Evolutionary conservation across 92 coral and sea anemone species (phyloP).

Genomic region (Micromussa lordhowensis): DNA sequence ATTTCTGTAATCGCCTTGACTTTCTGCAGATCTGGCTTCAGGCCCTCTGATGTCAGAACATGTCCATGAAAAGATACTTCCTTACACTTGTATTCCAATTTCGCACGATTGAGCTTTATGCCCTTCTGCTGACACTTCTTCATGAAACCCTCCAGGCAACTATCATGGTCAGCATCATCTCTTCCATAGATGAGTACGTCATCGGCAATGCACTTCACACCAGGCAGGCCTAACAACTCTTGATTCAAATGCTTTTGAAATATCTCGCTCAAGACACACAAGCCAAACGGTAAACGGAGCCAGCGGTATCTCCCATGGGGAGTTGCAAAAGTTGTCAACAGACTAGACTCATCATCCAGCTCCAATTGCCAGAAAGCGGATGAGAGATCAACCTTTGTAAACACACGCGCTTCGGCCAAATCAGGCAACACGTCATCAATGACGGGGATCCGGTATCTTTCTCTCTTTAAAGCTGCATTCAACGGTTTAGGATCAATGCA

Average conservation of each 20-base stretch:
- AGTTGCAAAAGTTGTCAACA: constrained; percentile 22
- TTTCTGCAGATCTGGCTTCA: no score
- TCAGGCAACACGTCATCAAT: constrained; percentile 33
- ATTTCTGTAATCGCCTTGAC: no score
- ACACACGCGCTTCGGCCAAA: constrained; percentile 40
- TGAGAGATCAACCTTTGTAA: constrained; percentile 46
- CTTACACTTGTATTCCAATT: no score
- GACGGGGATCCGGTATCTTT: constrained; percentile 12
- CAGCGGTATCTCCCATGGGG: constrained; percentile 41
- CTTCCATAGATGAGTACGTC: constrained; percentile 1
- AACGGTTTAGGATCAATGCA: constrained; percentile 27
- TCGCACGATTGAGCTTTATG: no score
- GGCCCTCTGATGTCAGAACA: no score
- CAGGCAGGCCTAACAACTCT: constrained; percentile 40
- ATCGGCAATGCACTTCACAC: constrained; percentile 31
- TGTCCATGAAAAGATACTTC: no score
- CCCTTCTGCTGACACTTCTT: no score
- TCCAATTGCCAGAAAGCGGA: constrained; percentile 23
- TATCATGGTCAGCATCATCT: no score
- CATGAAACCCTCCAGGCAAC: no score
- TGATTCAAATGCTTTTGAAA: constrained; percentile 31
- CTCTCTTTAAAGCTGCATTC: constrained; percentile 14
- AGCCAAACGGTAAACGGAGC: constrained; percentile 49
- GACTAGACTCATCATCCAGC: constrained; percentile 7
- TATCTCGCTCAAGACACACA: not conserved